Evolutionary conservation across 2,113 vertebrate species (phyloP).

Genomic region (Antennarius striatus): DNA sequence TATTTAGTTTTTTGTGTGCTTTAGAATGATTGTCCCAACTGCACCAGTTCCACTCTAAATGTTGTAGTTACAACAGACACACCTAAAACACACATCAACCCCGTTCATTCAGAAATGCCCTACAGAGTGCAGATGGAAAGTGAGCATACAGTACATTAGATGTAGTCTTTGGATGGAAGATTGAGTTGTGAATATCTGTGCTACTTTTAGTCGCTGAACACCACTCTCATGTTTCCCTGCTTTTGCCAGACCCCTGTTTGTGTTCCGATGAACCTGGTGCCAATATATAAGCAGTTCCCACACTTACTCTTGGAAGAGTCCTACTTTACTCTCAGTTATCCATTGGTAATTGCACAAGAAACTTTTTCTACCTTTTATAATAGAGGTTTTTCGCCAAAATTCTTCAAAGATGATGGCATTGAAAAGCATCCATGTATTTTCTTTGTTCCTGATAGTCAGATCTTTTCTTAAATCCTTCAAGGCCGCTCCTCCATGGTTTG

Average conservation of each 20-base stretch:
- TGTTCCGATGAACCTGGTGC: slow-evolving; percentile 60
- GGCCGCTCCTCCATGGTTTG: slow-evolving; percentile 67
- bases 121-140: slow-evolving; percentile 53
- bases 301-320: slow-evolving; percentile 53
- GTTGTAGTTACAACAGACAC: slow-evolving; percentile 27
- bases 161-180: slow-evolving; percentile 60
- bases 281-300: slow-evolving; percentile 69
- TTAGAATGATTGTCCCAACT: slow-evolving; percentile 1
- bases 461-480: slow-evolving; percentile 54
- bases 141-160: slow-evolving; percentile 37
- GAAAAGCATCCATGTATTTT: slow-evolving; percentile 2
- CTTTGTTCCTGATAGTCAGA: slow-evolving; percentile 30
- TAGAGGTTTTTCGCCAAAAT: not conserved
- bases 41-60: slow-evolving; percentile 16
- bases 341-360: slow-evolving; percentile 21
- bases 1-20: not conserved
- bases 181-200: slow-evolving; percentile 76
- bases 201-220: slow-evolving; percentile 75
- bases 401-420: slow-evolving; percentile 18
- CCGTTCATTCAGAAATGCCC: slow-evolving; percentile 42
- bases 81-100: slow-evolving; percentile 5
- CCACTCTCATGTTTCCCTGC: slow-evolving; percentile 71
- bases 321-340: slow-evolving; percentile 35
- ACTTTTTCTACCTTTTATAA: not conserved
- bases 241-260: slow-evolving; percentile 67